A percentile compares a stretch with the other conserved stretches of the same genome.
phyloP scores from a whole-genome alignment of 2,113 vertebrate genomes.

The Hippoglossus stenolepis region DNA sequence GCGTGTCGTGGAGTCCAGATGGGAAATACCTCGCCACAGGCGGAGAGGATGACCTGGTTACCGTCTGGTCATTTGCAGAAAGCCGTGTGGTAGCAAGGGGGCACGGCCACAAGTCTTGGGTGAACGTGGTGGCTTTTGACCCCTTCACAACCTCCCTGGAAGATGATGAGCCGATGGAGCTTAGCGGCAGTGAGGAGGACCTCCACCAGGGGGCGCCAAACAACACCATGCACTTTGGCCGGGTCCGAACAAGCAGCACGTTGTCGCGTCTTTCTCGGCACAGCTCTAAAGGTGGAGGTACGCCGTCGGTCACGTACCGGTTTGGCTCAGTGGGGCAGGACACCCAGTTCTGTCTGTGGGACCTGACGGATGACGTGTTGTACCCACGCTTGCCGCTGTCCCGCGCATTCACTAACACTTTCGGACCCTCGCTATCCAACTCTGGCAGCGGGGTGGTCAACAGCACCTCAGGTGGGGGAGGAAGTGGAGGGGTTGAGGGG shows the following conservation, averaged over 20 bases:
- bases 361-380: constrained; percentile 90
- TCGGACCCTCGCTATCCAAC: constrained; percentile 73
- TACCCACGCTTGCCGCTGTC: constrained; percentile 85
- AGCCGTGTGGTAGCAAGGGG: constrained; percentile 91
- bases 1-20: constrained; percentile 94
- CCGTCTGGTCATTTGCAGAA: constrained; percentile 92
- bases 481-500: constrained; percentile 73
- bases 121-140: constrained; percentile 93
- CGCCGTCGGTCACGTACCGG: constrained; percentile 86
- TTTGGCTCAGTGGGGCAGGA: constrained; percentile 94
- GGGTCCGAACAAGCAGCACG: constrained; percentile 85
- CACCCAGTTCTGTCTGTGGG: constrained; percentile 95
- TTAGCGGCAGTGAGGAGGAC: constrained; percentile 85
- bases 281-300: constrained; percentile 79
- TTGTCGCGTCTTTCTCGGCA: constrained; percentile 87
- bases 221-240: constrained; percentile 77
- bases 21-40: constrained; percentile 92
- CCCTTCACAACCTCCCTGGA: constrained; percentile 88
- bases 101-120: constrained; percentile 94
- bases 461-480: constrained; percentile 67
- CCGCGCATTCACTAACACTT: constrained; percentile 86
- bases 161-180: constrained; percentile 82
- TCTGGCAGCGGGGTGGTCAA: constrained; percentile 77
- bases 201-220: constrained; percentile 73
- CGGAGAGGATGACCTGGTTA: constrained; percentile 92